Base-by-base conservation (phyloP, 2,888 invertebrate genomes). In the Physocephala rufipes region DNA sequence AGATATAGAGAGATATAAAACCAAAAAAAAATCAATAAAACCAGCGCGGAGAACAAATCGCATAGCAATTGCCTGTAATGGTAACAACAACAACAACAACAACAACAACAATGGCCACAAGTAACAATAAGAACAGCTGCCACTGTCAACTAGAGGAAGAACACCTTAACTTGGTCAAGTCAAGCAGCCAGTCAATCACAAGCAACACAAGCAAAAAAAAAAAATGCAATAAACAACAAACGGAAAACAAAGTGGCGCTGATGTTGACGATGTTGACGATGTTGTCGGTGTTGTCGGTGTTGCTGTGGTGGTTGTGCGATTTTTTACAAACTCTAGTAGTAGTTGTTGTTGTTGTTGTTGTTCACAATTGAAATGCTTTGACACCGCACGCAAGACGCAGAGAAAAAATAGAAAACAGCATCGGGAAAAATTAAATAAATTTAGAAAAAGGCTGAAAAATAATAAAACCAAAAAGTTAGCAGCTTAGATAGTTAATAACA, bases 111-210 rank as follows among this genome's bases (percentile, higher is more conserved):
- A 36, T 49, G n/a, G 1, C 58, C 67, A 12, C 45, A 64, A 26
- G 59, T 28, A 26, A 28, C 43, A 30, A 65, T 65, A n/a, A n/a
- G n/a, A n/a, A 51, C 43, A 26, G 71, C 77, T 71, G 70, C 75
- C 75, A 49, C 73, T 79, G 76, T 76, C 78, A 77, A 79, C 73
- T 67, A 79, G 78, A 76, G 73, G 80, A 80, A 79, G 76, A 76
- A 77, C 58, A 64, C 75, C 75, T 78, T 78, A 74, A 79, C 80
- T 78, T 75, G 75, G 79, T 73, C 74, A 75, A 71, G 28, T 15
- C 15, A 21, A 21, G n/a, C 16, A 16, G 26, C 59, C 30, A 16
- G 13, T 26, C 47, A 21, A 49, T 49, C 43, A 30, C 63, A 49
- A 13, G 53, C 66, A 19, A 12, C 61, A 36, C 28, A 61, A 26